Evolutionary conservation across 2,797 vertebrate genomes (phyloP), one percentile per base, ranked within the genome.

Genomic region (Cyclopterus lumpus): DNA sequence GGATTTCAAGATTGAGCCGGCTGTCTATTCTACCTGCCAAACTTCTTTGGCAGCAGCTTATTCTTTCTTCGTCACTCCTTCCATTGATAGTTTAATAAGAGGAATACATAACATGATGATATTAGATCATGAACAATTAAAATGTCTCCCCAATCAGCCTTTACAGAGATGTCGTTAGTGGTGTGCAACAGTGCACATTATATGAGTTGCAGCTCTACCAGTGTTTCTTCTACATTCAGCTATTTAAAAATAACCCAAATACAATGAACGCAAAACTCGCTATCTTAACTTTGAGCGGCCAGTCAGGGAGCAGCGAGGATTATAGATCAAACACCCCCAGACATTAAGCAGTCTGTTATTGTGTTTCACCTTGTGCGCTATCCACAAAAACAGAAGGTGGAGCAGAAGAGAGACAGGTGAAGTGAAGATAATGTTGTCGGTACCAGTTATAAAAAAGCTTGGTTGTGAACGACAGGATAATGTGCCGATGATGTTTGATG

Each of bases 21-120:
- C 62, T 82, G 77, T 75, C 69, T 73, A 1, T 71, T 53, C 44
- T 16, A 79, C 66, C 78, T 82, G 77, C 70, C 66, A 81, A 42
- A 74, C 44, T 4, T 36, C 44, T 36, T n/a, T 48, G 46, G 46
- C 48, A 48, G 46, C 70, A 74, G 66, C 63, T 49, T 67, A 57
- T 18, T 71, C 42, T 38, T 28, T 63, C 38, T 38, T 54, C 65
- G 55, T 46, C 11, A 8, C 16, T 44, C 16, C 48, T 71, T 14
- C 11, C 22, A 48, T 7, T 57, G 18, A 65, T 46, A 28, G 62
- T 30, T 77, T 63, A 66, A 3, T 63, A 69, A 2, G 26, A 71
- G 22, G 48, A 69, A 59, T 69, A 49, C 69, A 72, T 71, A 49
- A 62, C 71, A 34, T 16, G 24, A 79, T 51, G 4, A 51, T 24